Evolutionary conservation across 2,888 invertebrate genomes (phyloP), one percentile per base, ranked within the genome.

Genomic region (Chaetogeoica ovagalla): DNA sequence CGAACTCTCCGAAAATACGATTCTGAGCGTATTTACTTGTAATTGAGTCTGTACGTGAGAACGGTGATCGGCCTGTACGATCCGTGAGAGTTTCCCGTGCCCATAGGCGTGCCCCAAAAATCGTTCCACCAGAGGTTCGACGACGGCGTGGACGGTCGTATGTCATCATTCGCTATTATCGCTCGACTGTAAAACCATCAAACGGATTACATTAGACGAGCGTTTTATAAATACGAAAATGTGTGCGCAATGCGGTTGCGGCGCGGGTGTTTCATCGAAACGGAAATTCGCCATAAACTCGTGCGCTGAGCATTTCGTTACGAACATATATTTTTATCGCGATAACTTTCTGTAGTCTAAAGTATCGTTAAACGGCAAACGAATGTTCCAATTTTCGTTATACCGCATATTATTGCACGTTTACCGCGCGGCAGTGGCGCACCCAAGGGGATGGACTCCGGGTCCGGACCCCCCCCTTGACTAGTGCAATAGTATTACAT

Each of bases 71-170:
- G 98, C 57, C 98, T 90, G 88, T 97, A 98, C 77, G 97, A 97
- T 85, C 98, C 98, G 88, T 98, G 98, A 15, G 97, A 97, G 71
- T 97, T 97, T 83, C 92, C 91, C 88, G 96, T 95, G 84, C 90
- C 91, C 84, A 98, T 89, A 82, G 97, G 95, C 62, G 97, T 98
- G 72, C 98, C 98, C 98, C 98, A 98, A 88, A 97, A 98, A 89
- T 98, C 98, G 88, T 98, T 93, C 87, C 91, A 90, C 86, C 97
- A 91, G 84, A 97, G 89, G n/a, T 70, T 70, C 8, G 39, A 71
- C 4, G 21, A 19, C 0, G 79, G 23, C 0, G 83, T 83, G 2
- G 84, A 83, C 68, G 83, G 79, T 73, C 83, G 82, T 85, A 98
- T 91, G 88, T 98, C 98, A 83, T 93, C 94, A 88, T 98, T 98